Conservation (phyloP, 2,888 invertebrate genomes). For the Acleris cristana region DNA sequence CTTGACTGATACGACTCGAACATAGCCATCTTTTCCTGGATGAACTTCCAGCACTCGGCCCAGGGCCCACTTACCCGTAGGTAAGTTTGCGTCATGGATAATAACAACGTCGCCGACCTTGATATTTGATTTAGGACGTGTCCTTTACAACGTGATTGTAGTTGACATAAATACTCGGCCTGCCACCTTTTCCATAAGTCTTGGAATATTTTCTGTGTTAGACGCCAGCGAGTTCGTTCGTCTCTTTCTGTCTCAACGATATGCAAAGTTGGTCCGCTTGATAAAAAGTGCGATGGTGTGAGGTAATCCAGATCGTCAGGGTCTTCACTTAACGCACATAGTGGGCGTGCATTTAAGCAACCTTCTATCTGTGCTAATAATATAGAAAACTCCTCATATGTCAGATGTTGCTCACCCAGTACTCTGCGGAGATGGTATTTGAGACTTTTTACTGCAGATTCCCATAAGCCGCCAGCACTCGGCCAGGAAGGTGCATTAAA, state of each 20-base stretch:
- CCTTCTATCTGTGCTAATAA: slow-evolving; percentile 8
- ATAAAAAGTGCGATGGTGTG: too few relatives aligned
- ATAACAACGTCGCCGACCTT: slow-evolving; percentile 10
- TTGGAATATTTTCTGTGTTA: slow-evolving; percentile 12
- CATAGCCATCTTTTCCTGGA: slow-evolving; percentile 6
- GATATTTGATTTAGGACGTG: not conserved
- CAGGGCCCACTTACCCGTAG: slow-evolving; percentile 14
- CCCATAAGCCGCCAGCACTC: not conserved
- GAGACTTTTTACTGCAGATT: not conserved
- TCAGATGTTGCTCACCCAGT: slow-evolving; percentile 8
- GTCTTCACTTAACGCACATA: not conserved
- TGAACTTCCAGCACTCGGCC: slow-evolving; percentile 8
- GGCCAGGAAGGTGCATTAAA: slow-evolving; percentile 4
- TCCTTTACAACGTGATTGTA: slow-evolving; percentile 14
- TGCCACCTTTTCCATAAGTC: too few relatives aligned
- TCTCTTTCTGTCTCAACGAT: slow-evolving; percentile 8
- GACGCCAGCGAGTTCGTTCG: slow-evolving; percentile 11
- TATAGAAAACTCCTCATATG: slow-evolving; percentile 7
- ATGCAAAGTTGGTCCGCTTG: not conserved
- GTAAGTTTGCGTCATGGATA: slow-evolving; percentile 8
- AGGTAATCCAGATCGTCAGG: too few relatives aligned
- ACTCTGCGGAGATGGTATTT: slow-evolving; percentile 3
- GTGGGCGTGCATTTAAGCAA: slow-evolving; percentile 3
- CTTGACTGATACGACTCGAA: too few relatives aligned
- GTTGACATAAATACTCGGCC: slow-evolving; percentile 10